These are phyloP conservation scores for Chrysina gloriosa DNA, from an alignment of 2,888 invertebrate species.

Conservation along the genomic window DNA sequence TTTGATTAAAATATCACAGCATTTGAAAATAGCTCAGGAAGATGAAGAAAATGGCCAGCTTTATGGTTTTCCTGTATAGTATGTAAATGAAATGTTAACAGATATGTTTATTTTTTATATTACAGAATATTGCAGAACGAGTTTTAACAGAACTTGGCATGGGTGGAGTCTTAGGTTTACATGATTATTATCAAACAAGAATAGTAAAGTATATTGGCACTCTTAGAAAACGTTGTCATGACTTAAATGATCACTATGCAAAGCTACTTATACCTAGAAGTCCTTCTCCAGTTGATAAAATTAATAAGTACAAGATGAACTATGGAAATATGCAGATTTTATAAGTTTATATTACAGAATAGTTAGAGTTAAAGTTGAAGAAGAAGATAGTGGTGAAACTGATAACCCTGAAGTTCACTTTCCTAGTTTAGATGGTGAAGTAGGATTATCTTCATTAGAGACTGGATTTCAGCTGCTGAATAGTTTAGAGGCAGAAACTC, in stretches of 20 bases:
- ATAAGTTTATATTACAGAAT: slow-evolving; percentile 47
- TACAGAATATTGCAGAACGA: slow-evolving; percentile 72
- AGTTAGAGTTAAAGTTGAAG: slow-evolving; percentile 56
- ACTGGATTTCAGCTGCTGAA: slow-evolving; percentile 59
- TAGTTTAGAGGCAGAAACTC: slow-evolving; percentile 59
- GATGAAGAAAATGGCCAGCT: slow-evolving; percentile 63
- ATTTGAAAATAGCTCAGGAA: slow-evolving; percentile 68
- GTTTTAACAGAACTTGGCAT: slow-evolving; percentile 72
- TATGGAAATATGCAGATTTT: not conserved
- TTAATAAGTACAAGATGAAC: slow-evolving; percentile 52
- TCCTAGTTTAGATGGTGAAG: slow-evolving; percentile 56
- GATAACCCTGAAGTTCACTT: slow-evolving; percentile 59
- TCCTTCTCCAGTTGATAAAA: slow-evolving; percentile 53
- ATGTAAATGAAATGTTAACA: not conserved
- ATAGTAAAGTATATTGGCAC: slow-evolving; percentile 60
- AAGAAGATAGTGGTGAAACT: slow-evolving; percentile 54
- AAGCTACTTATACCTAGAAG: slow-evolving; percentile 54
- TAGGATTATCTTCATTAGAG: slow-evolving; percentile 56
- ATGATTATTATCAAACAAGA: slow-evolving; percentile 70
- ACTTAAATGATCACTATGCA: slow-evolving; percentile 56
- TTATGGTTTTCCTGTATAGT: slow-evolving; percentile 60
- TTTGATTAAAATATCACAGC: slow-evolving; percentile 64
- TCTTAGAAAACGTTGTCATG: slow-evolving; percentile 57
- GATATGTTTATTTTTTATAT: slow-evolving; percentile 39
- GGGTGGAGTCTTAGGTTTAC: slow-evolving; percentile 69